Evolutionary conservation across 2,113 vertebrate genomes (phyloP).

Genomic region (Anseranas semipalmata): DNA sequence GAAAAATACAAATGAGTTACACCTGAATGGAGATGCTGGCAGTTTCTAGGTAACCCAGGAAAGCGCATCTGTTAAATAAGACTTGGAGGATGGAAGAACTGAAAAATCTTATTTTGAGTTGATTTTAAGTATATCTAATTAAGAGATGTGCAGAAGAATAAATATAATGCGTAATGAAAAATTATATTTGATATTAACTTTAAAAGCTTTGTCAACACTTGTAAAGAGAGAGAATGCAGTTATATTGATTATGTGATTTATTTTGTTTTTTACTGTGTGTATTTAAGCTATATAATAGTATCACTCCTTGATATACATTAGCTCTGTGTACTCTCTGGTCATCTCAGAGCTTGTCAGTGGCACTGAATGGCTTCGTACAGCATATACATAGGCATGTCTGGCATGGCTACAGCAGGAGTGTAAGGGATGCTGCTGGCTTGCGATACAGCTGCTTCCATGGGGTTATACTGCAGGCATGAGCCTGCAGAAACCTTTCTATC

Average conservation of each 20-base stretch:
- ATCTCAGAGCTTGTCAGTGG: background rate
- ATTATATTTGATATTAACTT: background rate
- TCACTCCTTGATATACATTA: accelerated
- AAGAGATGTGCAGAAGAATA: background rate
- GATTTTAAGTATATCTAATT: background rate
- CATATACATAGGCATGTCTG: background rate
- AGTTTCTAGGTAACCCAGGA: background rate
- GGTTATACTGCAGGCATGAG: background rate
- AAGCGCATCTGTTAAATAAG: background rate
- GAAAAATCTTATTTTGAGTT: background rate
- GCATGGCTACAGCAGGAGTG: background rate
- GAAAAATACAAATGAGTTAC: background rate
- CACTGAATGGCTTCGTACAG: accelerated
- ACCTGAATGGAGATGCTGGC: background rate
- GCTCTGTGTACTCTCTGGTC: background rate
- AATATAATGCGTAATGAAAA: background rate
- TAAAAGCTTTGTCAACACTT: background rate
- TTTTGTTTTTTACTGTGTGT: background rate
- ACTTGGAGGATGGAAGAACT: background rate
- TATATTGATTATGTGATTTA: background rate
- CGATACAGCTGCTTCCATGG: background rate
- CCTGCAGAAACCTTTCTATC: background rate
- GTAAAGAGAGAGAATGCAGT: background rate
- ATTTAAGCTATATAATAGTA: background rate
- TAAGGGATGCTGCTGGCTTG: background rate